Evolutionary conservation across 2,797 vertebrate species (phyloP).

Genomic region (Cottoperca gobio): DNA sequence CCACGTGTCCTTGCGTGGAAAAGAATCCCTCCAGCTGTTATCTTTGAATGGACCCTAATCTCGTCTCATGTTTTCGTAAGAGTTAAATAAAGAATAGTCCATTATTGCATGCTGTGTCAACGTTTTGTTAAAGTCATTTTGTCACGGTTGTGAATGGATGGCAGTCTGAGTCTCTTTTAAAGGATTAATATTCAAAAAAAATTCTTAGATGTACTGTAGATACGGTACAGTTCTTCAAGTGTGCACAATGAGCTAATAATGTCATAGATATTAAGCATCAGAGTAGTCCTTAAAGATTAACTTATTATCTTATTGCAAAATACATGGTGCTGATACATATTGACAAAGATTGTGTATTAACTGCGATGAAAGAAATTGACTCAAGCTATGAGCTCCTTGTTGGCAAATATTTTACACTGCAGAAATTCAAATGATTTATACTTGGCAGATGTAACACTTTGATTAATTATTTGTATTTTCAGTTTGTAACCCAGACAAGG

Average conservation of each 20-base stretch:
- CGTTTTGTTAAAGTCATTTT: not conserved
- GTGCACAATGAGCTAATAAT: not conserved
- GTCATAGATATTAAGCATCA: not conserved
- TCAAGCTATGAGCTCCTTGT: no score
- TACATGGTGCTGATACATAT: not conserved
- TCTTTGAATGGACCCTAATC: constrained; percentile 17
- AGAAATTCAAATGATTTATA: no score
- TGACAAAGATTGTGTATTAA: not conserved
- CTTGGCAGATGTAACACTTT: no score
- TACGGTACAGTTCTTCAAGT: not conserved
- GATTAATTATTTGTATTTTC: no score
- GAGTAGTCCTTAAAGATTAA: not conserved
- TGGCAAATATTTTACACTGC: no score
- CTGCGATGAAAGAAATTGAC: not conserved
- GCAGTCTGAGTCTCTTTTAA: no score
- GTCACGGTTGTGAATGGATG: not conserved
- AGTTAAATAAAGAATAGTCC: constrained; percentile 9
- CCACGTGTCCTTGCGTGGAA: constrained; percentile 1
- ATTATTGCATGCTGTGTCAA: constrained; percentile 11
- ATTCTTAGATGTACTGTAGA: not conserved
- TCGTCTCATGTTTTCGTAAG: not conserved
- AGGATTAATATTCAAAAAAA: not conserved
- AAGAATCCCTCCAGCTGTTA: constrained; percentile 12
- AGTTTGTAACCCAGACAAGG: not conserved
- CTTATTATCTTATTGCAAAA: not conserved